A percentile compares a stretch with the other conserved stretches of the same genome.
Conservation (phyloP, 2,113 vertebrate genomes). For the Cervus canadensis region DNA sequence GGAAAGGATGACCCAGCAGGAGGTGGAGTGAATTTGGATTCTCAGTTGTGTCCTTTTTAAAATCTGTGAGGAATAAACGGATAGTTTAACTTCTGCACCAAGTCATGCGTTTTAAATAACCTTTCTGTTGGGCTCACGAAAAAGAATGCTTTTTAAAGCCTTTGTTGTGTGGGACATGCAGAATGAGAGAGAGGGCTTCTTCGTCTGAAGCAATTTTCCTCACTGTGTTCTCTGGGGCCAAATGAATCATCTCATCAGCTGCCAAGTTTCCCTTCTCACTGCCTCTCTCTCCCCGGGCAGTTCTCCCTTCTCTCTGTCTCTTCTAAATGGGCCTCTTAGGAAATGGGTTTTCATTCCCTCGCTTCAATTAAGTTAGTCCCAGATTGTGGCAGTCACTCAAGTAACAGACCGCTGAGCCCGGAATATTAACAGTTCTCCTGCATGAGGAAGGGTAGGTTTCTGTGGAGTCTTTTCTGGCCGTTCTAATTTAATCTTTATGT, state of each 20-base stretch:
- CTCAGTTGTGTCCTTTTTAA: neutral
- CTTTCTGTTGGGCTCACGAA: neutral
- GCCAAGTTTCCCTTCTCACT: neutral
- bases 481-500: neutral
- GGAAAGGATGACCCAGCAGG: neutral
- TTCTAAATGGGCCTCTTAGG: neutral
- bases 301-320: neutral
- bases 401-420: neutral
- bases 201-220: neutral
- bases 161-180: neutral
- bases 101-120: neutral
- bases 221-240: neutral
- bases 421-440: neutral
- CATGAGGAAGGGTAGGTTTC: neutral
- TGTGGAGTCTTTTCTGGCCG: neutral
- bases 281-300: neutral
- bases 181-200: neutral
- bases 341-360: neutral
- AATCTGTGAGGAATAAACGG: neutral
- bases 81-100: neutral
- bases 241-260: neutral
- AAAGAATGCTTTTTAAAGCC: neutral
- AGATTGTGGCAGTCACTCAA: neutral
- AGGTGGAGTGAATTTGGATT: neutral
- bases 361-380: neutral